Evolutionary conservation across 2,797 vertebrate genomes (phyloP), one percentile per base, ranked within the genome.

Genomic region (Pitangus sulphuratus): DNA sequence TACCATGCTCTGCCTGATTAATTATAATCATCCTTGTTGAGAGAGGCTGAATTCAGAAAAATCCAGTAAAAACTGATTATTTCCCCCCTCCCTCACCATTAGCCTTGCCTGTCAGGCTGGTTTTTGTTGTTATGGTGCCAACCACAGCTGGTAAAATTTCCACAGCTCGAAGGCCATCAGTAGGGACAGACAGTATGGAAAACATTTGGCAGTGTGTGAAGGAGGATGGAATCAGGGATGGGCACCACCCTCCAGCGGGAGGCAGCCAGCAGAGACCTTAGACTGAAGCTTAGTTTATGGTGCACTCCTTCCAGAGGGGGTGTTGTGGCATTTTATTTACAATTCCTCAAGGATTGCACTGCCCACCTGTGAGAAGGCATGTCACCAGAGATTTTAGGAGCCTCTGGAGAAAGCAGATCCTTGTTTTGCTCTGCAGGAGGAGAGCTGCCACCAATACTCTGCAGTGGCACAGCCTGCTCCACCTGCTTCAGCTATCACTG

Each of bases 1-100:
- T 88, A 84, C 77, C 6, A 4, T 42, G 54, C 39, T 84, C 90
- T 84, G 54, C 70, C 54, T 94, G 89, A 89, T 96, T 90, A 75
- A 30, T 37, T 81, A 17, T 50, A 87, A 89, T 40, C 58, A 78
- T 50, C 42, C 61, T 84, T 84, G 47, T 5, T 51, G 70, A 90
- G 15, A 35, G 66, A 92, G 39, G 58, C 47, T 87, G 81, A 71
- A 84, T 92, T 92, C 58, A 79, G 84, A 82, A 31, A 84, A 79
- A 91, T 35, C 39, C 51, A 58, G 45, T 79, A 76, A 76, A 94
- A 89, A 21, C 5, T 2, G 12, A 19, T 60, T 84, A 20, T 33
- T 16, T 13, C 2, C 5, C 9, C 18, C 37, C 28, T 40, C 31
- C 6, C 6, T 12, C 25, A 16, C 18, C 7, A 25, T 79, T 44